Base-by-base conservation (phyloP, 2,888 invertebrate genomes). In the Calliopum simillimum region DNA sequence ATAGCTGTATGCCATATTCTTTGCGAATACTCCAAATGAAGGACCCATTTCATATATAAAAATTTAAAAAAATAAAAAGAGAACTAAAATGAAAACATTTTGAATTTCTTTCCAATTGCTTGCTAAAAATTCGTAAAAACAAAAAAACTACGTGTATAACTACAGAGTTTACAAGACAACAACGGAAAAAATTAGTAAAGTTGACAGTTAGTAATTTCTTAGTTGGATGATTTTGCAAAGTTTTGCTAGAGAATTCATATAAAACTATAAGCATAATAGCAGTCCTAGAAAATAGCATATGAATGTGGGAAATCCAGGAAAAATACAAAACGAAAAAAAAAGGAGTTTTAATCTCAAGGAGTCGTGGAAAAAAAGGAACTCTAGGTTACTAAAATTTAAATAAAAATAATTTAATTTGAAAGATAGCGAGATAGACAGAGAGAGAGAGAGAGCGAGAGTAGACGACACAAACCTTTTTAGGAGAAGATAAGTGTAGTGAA, bases 401-500 rank as follows among this genome's bases (percentile, higher is more conserved):
- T 19, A n/a, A 55, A 14, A 47, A 33, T 16, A 12, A 64, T 23
- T n/a, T 5, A 13, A n/a, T 0, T 16, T n/a, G 16, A 46, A 58
- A 12, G 47, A 47, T 16, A 49, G 55, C 53, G 21, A 47, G 41
- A 21, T 23, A 46, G 58, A 68, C 1, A 68, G 61, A 69, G 44
- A 66, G 33, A 73, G 61, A 41, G 53, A 47, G 64, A 23, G 47
- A 59, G 13, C 33, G 46, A 62, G 47, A 67, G 55, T 33, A 43
- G 16, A 49, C 8, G 79, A 84, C 83, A 84, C 84, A 85, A 86
- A 86, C 86, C 86, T 86, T 86, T 81, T 86, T 84, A 85, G 85
- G 84, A 84, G 84, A 85, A 85, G 85, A 84, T 84, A 85, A 84
- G 84, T 86, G 84, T 81, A 84, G 82, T 84, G 83, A 85, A 82